These are phyloP conservation scores for Stictocephala bisonia DNA, from an alignment of 2,888 invertebrate genomes.

Conservation along the genomic window DNA sequence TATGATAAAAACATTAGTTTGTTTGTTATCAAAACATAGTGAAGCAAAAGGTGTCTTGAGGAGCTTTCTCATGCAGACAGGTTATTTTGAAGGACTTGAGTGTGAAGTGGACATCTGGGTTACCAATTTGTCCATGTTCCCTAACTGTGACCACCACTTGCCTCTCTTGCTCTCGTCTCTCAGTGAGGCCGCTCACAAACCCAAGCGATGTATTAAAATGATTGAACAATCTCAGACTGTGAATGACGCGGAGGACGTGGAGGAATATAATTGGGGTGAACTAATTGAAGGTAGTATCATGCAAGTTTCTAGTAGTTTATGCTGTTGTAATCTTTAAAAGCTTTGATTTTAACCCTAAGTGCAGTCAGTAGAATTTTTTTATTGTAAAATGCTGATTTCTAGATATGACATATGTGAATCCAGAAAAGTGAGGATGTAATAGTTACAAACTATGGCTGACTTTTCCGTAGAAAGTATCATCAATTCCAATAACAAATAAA, in stretches of 20 bases:
- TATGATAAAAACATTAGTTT: constrained; percentile 28
- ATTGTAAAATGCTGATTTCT: too few relatives aligned
- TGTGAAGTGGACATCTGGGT: constrained; percentile 37
- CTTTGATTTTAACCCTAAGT: too few relatives aligned
- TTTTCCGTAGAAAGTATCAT: too few relatives aligned
- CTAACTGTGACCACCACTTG: neutral
- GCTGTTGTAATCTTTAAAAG: too few relatives aligned
- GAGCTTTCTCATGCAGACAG: neutral
- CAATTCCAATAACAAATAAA: too few relatives aligned
- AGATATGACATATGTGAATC: too few relatives aligned
- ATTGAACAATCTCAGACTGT: neutral
- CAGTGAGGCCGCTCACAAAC: neutral
- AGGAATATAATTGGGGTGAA: constrained; percentile 23
- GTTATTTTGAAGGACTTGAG: constrained; percentile 26
- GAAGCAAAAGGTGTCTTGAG: constrained; percentile 25
- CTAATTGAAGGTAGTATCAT: constrained; percentile 29
- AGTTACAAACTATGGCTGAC: too few relatives aligned
- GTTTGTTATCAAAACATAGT: neutral
- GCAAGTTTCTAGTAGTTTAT: too few relatives aligned
- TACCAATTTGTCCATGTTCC: neutral
- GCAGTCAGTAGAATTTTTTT: too few relatives aligned
- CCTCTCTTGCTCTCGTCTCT: neutral
- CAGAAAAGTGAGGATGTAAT: too few relatives aligned
- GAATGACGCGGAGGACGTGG: neutral
- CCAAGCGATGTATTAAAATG: constrained; percentile 25